Percentiles rank a stretch among this genome's conserved stretches.
Conservation (phyloP, 2,797 vertebrate species). For the Carcharodon carcharias region DNA sequence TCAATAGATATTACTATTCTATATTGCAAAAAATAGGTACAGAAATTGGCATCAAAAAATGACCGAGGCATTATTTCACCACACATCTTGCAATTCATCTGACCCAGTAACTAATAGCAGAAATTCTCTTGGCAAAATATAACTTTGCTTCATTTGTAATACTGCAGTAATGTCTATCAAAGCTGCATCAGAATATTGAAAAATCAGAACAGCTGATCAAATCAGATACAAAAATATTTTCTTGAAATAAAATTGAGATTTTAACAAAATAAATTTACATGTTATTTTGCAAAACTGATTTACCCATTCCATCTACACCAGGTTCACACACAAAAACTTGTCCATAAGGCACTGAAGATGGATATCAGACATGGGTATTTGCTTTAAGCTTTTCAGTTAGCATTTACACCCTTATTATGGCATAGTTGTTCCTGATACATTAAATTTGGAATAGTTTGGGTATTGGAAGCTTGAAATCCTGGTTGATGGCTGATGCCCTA, state of each 20-base stretch:
- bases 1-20: background rate
- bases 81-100: background rate
- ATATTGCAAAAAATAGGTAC: background rate
- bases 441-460: background rate
- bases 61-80: background rate
- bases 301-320: background rate
- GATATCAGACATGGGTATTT: background rate
- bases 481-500: background rate
- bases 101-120: background rate
- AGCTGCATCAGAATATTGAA: background rate
- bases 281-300: background rate
- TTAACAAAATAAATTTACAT: background rate
- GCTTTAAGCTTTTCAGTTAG: background rate
- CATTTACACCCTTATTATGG: background rate
- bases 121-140: background rate
- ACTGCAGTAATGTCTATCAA: background rate
- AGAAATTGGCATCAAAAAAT: background rate
- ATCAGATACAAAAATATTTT: background rate
- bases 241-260: background rate
- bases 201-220: background rate
- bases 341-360: background rate
- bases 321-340: background rate
- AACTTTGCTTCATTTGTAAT: too few relatives aligned
- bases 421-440: background rate
- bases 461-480: background rate